phyloP scores from a whole-genome alignment of 2,888 invertebrate genomes.

The Noctua janthe region DNA sequence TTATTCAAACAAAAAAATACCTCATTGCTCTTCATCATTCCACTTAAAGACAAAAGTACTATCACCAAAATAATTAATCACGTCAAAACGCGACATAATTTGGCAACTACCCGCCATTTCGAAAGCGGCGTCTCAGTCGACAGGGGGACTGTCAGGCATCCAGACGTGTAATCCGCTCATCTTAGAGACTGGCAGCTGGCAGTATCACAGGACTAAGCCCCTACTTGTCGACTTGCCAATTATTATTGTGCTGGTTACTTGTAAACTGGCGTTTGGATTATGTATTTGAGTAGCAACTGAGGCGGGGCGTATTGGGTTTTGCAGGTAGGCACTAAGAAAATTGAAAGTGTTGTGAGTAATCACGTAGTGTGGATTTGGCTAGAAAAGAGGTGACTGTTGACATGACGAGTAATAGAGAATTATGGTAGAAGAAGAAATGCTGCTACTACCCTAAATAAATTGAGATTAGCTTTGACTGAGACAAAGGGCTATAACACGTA shows the following conservation, averaged over 20 bases:
- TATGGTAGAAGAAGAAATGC: no score
- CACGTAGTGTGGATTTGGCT: neutral
- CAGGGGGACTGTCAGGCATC: slow-evolving; percentile 31
- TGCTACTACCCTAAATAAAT: no score
- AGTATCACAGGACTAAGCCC: slow-evolving; percentile 53
- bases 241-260: slow-evolving; percentile 46
- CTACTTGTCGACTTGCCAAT: slow-evolving; percentile 61
- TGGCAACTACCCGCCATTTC: slow-evolving; percentile 39
- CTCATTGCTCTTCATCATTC: neutral
- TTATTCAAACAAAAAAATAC: neutral
- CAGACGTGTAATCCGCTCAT: slow-evolving; percentile 60
- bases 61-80: slow-evolving; percentile 24
- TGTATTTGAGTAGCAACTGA: slow-evolving; percentile 29
- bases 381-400: neutral
- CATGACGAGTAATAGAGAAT: neutral
- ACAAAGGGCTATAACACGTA: neutral
- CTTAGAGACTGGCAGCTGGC: slow-evolving; percentile 60
- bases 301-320: neutral
- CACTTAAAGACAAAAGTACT: slow-evolving; percentile 4
- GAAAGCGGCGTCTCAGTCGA: slow-evolving; percentile 27
- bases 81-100: slow-evolving; percentile 25
- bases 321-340: neutral
- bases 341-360: neutral
- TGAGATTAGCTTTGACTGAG: neutral
- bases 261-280: slow-evolving; percentile 43